Evolutionary conservation across 2,888 invertebrate species (phyloP).

Genomic region (Hyalella azteca): DNA sequence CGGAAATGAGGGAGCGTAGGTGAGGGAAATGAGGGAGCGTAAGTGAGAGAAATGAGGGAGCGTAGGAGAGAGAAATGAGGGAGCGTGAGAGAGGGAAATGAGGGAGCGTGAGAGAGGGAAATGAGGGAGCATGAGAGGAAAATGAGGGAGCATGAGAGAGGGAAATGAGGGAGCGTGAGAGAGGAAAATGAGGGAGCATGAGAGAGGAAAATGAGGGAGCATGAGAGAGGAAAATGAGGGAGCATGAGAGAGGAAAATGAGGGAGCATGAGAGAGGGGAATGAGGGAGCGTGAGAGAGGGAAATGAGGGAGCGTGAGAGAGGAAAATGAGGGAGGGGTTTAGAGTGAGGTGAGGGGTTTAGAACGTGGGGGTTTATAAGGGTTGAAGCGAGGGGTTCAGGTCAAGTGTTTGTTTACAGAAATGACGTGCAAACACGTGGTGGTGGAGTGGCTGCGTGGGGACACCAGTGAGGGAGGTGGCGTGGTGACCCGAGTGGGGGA

Average conservation of each 20-base stretch:
- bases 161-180: not conserved
- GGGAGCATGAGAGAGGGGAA: not conserved
- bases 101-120: not conserved
- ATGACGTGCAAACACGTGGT: conserved; percentile 2
- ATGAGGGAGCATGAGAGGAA: not conserved
- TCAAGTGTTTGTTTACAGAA: conserved; percentile 2
- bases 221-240: not conserved
- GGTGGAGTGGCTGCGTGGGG: not conserved
- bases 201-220: not conserved
- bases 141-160: not conserved
- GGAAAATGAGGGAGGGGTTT: not conserved
- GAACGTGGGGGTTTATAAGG: not conserved
- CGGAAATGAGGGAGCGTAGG: not conserved
- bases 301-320: not conserved
- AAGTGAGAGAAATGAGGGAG: not conserved
- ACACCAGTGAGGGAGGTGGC: too few species aligned
- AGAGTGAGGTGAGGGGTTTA: not conserved
- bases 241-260: not conserved
- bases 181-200: not conserved
- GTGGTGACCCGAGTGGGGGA: not conserved
- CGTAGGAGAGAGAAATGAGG: not conserved
- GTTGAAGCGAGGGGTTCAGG: not conserved
- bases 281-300: not conserved
- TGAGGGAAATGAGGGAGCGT: not conserved
- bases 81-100: not conserved